A percentile compares a stretch with the other conserved stretches of the same genome.
phyloP scores from a whole-genome alignment of 2,113 vertebrate genomes.

The Epinephelus fuscoguttatus region DNA sequence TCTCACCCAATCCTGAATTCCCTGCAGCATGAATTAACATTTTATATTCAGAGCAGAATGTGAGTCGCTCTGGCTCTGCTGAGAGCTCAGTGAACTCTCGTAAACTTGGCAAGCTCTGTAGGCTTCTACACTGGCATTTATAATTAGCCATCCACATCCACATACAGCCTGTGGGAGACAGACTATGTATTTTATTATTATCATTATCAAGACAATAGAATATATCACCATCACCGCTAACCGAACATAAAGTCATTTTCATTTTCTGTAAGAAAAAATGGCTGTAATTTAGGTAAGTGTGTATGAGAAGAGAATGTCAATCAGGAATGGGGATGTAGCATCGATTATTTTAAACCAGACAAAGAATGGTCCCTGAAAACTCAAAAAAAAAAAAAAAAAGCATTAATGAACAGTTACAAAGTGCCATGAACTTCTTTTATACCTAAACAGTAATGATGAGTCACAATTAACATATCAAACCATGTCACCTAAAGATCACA shows the following conservation, averaged over 20 bases:
- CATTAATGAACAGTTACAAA: not conserved
- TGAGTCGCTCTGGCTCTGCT: slow-evolving; percentile 74
- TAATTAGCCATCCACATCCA: slow-evolving; percentile 73
- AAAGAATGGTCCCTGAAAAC: not conserved
- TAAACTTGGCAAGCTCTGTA: slow-evolving; percentile 80
- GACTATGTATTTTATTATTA: slow-evolving; percentile 54
- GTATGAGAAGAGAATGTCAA: slow-evolving; percentile 12
- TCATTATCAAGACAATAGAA: slow-evolving; percentile 36
- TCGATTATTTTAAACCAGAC: not conserved
- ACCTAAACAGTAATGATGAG: slow-evolving; percentile 20
- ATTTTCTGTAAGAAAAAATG: not conserved
- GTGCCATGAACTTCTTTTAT: not conserved
- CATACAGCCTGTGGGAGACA: slow-evolving; percentile 60
- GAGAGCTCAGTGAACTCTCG: slow-evolving; percentile 78
- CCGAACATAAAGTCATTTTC: not conserved
- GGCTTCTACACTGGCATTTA: slow-evolving; percentile 73
- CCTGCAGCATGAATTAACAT: slow-evolving; percentile 84
- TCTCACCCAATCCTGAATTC: slow-evolving; percentile 74
- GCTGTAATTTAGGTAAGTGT: not conserved
- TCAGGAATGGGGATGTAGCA: not conserved
- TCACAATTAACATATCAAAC: slow-evolving; percentile 10
- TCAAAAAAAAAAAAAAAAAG: not conserved
- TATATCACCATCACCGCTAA: slow-evolving; percentile 22
- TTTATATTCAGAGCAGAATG: slow-evolving; percentile 81
- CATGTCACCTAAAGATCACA: slow-evolving; percentile 14